These are phyloP conservation scores for Ephestia elutella DNA, from an alignment of 1,140 invertebrate species.

Conservation along the genomic window DNA sequence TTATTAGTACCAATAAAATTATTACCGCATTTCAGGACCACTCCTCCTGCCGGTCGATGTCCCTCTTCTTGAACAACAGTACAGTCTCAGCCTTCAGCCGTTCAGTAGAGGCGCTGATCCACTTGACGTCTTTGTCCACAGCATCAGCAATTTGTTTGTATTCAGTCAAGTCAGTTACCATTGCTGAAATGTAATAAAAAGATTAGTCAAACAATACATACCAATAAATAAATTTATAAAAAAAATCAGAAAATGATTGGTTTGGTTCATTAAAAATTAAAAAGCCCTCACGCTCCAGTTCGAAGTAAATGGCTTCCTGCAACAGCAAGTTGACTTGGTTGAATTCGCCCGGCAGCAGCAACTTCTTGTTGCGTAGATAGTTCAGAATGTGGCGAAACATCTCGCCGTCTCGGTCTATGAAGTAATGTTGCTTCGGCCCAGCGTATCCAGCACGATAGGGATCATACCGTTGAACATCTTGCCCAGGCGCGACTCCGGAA, in stretches of 20 bases:
- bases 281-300: slow-evolving; percentile 90
- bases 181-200: slow-evolving; percentile 20
- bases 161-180: slow-evolving; percentile 30
- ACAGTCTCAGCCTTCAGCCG: slow-evolving; percentile 28
- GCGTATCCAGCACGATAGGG: slow-evolving; percentile 95
- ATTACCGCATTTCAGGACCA: slow-evolving; percentile 22
- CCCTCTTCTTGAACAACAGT: slow-evolving; percentile 22
- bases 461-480: slow-evolving; percentile 97
- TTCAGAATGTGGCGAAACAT: slow-evolving; percentile 98
- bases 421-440: slow-evolving; percentile 99
- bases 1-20: too few species aligned
- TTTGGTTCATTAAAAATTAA: too few species aligned
- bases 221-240: too few species aligned
- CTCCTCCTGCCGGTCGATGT: slow-evolving; percentile 23
- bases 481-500: slow-evolving; percentile 92
- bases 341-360: slow-evolving; percentile 92
- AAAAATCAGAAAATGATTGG: too few species aligned
- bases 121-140: slow-evolving; percentile 19
- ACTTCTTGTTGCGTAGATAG: slow-evolving; percentile 92
- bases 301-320: slow-evolving; percentile 94
- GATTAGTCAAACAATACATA: not conserved
- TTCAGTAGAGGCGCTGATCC: slow-evolving; percentile 24
- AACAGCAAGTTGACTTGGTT: slow-evolving; percentile 90
- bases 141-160: slow-evolving; percentile 22
- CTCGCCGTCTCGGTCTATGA: slow-evolving; percentile 95